Evolutionary conservation across 2,113 vertebrate genomes (phyloP), one percentile per base, ranked within the genome.

Genomic region (Clinocottus analis): DNA sequence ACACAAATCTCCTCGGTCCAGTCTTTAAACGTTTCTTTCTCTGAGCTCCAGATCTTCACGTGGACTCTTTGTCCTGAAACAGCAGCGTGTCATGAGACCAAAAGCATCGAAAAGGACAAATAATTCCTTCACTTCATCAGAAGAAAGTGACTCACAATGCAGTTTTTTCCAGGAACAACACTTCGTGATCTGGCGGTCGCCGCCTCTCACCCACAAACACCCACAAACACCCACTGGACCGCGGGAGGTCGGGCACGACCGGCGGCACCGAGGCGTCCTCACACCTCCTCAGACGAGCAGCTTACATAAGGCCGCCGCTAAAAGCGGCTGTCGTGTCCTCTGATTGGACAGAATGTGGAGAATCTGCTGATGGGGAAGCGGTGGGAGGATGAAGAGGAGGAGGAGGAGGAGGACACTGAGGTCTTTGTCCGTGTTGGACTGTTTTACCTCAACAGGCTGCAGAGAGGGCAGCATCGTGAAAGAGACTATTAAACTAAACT

Each of bases 201-300:
- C 21, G 11, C 12, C 64, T 53, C 66, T 75, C 75, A 19, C 76
- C 73, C 87, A 87, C 82, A 67, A 72, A 55, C 75, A 19, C 76
- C 73, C 87, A 87, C 82, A 67, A 72, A 55, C 76, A 62, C 43
- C 74, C 4, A 43, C 87, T 63, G 73, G 69, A 72, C 80, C 74
- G 53, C 1, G 51, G 1, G 17, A 56, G 45, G 62, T 79, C 3
- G 67, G 83, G 51, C 78, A 63, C 53, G 62, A 74, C 27, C 13
- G 47, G 9, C 43, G 43, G 49, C 13, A 14, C 35, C 56, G 83
- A 86, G 87, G 82, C 75, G 68, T 88, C 72, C 69, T 84, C 75
- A 83, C 83, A 37, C 86, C 90, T 91, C 90, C 88, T 90, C 88
- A 77, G 83, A 76, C 49, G 0, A 77, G 74, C 84, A 7, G 56